A percentile compares a stretch with the other conserved stretches of the same genome.
Conservation (phyloP, 2,888 invertebrate genomes). For the Leucozona laternaria region DNA sequence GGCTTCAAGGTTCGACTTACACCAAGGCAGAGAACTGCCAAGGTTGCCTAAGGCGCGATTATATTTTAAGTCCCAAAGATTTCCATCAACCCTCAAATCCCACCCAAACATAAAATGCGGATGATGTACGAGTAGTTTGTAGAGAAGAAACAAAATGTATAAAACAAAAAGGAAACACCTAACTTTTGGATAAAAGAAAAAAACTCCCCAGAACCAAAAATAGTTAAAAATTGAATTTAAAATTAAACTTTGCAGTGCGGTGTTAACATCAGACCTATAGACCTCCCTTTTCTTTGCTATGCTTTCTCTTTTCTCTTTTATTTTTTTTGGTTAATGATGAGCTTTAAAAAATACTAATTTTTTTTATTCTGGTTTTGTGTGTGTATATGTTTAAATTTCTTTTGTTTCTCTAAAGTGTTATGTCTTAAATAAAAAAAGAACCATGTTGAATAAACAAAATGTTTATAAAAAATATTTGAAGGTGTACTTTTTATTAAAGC, state of each 20-base stretch:
- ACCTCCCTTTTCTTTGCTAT: constrained; percentile 50
- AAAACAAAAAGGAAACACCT: constrained; percentile 21
- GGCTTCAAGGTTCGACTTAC: constrained; percentile 90
- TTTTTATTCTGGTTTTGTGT: constrained; percentile 59
- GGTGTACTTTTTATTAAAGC: background rate
- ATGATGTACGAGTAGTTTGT: constrained; percentile 56
- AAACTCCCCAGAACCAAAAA: constrained; percentile 34
- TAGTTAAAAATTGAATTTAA: constrained; percentile 1
- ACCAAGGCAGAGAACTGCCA: constrained; percentile 84
- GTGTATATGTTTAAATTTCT: constrained; percentile 57
- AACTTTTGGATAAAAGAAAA: constrained; percentile 31
- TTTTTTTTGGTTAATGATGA: constrained; percentile 53
- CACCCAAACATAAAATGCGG: constrained; percentile 19
- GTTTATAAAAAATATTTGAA: constrained; percentile 45
- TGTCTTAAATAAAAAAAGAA: constrained; percentile 58
- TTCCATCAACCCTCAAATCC: constrained; percentile 8
- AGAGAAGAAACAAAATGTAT: constrained; percentile 60
- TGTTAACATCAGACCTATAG: constrained; percentile 53
- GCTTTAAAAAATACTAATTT: constrained; percentile 11
- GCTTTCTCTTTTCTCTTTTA: constrained; percentile 48
- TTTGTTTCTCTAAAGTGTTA: constrained; percentile 73
- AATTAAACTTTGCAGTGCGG: constrained; percentile 63
- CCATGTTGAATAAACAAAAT: constrained; percentile 57
- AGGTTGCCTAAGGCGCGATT: constrained; percentile 57
- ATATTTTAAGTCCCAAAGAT: constrained; percentile 45